phyloP scores from a whole-genome alignment of 2,113 vertebrate genomes.

The Daboia siamensis region DNA sequence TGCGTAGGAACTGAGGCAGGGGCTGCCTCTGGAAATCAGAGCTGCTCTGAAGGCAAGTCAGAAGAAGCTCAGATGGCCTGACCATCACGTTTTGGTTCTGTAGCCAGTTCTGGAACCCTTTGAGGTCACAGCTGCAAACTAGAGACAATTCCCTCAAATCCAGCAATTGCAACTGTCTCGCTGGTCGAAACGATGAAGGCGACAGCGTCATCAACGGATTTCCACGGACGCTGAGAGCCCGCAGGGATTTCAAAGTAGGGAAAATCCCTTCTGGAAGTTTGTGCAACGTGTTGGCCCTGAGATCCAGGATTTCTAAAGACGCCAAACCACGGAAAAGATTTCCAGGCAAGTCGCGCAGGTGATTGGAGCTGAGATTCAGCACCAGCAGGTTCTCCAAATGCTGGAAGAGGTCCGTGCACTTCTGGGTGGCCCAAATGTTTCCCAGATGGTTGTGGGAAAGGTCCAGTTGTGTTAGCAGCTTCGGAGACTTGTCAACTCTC shows the following conservation, averaged over 20 bases:
- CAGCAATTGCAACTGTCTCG: slow-evolving; percentile 11
- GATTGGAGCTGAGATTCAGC: slow-evolving; percentile 34
- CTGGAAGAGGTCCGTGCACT: slow-evolving; percentile 35
- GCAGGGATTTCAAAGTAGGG: slow-evolving; percentile 11
- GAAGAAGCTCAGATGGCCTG: not conserved
- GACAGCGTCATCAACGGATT: slow-evolving; percentile 38
- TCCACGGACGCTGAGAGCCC: slow-evolving; percentile 15
- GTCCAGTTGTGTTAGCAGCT: slow-evolving; percentile 22
- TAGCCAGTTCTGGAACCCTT: slow-evolving; percentile 14
- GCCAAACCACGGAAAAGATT: slow-evolving; percentile 16
- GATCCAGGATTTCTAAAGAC: slow-evolving; percentile 23
- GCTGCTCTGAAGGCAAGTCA: not conserved
- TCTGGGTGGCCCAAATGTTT: not conserved
- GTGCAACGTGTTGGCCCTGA: slow-evolving; percentile 30
- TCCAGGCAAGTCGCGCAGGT: slow-evolving; percentile 7
- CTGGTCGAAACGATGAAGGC: not conserved
- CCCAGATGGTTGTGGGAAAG: slow-evolving; percentile 39
- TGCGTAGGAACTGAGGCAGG: slow-evolving; percentile 4
- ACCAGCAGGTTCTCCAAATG: not conserved
- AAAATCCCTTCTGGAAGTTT: slow-evolving; percentile 20
- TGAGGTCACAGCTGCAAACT: slow-evolving; percentile 32
- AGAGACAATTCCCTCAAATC: slow-evolving; percentile 19
- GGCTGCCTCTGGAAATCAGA: not conserved
- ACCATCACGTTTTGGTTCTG: not conserved
- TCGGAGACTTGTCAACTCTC: not conserved